Percentiles rank a stretch among this genome's conserved stretches.
These are phyloP conservation scores for Gonioctena quinquepunctata DNA, from an alignment of 1,140 invertebrate species.

Conservation along the genomic window DNA sequence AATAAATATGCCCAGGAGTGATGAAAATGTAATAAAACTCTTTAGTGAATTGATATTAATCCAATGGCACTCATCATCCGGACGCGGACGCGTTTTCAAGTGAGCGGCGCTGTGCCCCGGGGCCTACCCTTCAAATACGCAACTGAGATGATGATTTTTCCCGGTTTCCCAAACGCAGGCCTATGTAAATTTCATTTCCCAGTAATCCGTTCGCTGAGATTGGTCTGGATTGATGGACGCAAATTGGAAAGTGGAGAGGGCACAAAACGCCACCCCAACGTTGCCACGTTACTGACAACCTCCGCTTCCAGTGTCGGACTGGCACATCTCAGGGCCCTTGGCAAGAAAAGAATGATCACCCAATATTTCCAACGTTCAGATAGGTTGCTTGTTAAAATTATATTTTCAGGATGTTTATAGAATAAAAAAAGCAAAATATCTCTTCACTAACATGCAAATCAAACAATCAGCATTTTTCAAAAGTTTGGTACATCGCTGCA, in stretches of 20 bases:
- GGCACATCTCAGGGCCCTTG: too few relatives aligned
- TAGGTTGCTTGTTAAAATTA: too few relatives aligned
- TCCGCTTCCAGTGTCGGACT: neutral
- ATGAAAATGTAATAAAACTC: neutral
- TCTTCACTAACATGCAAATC: too few relatives aligned
- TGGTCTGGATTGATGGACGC: conserved; percentile 67
- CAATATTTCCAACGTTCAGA: too few relatives aligned
- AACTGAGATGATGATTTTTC: conserved; percentile 18
- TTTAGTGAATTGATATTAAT: neutral
- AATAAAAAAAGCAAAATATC: too few relatives aligned
- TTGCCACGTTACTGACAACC: conserved; percentile 23
- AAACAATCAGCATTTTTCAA: too few relatives aligned
- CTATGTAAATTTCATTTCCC: conserved; percentile 68
- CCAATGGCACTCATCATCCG: neutral
- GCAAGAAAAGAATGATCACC: too few relatives aligned
- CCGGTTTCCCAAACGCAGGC: conserved; percentile 35
- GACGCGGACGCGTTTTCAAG: neutral
- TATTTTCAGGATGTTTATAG: too few relatives aligned
- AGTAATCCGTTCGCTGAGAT: conserved; percentile 65
- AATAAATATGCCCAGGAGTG: neutral
- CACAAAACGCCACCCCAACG: conserved; percentile 8
- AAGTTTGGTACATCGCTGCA: too few relatives aligned
- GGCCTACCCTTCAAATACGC: conserved; percentile 9
- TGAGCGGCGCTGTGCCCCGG: neutral
- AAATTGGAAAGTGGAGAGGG: conserved; percentile 63